phyloP scores from a whole-genome alignment of 2,888 invertebrate genomes.

The Busseola fusca region DNA sequence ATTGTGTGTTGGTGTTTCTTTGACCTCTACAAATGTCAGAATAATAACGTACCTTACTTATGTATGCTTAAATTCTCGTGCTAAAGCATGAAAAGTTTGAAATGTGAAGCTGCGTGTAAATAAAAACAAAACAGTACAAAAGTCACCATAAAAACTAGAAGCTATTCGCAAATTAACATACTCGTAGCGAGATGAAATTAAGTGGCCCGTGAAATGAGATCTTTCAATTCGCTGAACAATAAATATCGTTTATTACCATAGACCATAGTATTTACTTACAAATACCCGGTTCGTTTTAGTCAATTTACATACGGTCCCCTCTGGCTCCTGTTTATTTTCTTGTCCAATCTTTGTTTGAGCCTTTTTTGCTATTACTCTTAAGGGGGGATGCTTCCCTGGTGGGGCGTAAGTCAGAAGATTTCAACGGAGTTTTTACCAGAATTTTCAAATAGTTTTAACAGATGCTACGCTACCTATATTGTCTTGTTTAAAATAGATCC shows the following conservation, averaged over 20 bases:
- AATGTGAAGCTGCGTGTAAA: background rate
- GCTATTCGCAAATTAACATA: conserved; percentile 41
- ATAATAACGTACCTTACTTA: too few relatives aligned
- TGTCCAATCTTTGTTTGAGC: conserved; percentile 45
- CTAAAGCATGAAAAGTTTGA: background rate
- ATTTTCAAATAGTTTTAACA: background rate
- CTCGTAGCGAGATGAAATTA: conserved; percentile 40
- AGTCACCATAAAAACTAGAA: conserved; percentile 11
- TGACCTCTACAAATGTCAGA: too few relatives aligned
- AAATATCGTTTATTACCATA: conserved; percentile 63
- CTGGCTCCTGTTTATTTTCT: conserved; percentile 43
- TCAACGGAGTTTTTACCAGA: background rate
- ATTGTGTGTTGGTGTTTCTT: too few relatives aligned
- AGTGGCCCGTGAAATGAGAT: conserved; percentile 39
- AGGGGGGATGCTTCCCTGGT: conserved; percentile 26
- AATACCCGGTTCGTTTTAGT: conserved; percentile 54
- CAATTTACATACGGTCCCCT: conserved; percentile 64
- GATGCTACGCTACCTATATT: background rate
- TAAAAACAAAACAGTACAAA: background rate
- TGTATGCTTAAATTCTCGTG: too few relatives aligned
- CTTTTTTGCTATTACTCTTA: conserved; percentile 54
- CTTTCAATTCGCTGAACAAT: conserved; percentile 60
- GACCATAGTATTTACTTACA: conserved; percentile 63
- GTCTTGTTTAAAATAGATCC: background rate
- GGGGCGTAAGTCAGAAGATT: conserved; percentile 26